phyloP scores from a whole-genome alignment of 2,888 invertebrate species.

The Elysia crispata region DNA sequence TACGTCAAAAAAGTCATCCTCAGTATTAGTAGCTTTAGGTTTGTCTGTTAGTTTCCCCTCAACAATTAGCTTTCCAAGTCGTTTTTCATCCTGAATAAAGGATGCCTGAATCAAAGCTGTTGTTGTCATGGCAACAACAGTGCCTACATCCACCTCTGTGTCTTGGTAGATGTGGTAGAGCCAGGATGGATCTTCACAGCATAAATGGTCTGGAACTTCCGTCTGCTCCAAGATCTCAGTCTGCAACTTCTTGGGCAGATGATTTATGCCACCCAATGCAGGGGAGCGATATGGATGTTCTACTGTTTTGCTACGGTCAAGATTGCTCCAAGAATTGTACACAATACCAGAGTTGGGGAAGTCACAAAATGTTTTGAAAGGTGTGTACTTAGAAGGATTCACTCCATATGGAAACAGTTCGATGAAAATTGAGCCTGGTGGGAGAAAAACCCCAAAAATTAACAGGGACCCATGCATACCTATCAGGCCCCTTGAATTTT shows the following conservation, averaged over 20 bases:
- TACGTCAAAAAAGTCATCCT: too few species aligned
- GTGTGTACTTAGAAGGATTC: slow-evolving; percentile 77
- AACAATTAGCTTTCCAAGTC: neutral
- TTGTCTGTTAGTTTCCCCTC: neutral
- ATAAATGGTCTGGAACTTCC: slow-evolving; percentile 77
- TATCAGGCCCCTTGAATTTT: slow-evolving; percentile 70
- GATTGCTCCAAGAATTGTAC: slow-evolving; percentile 78
- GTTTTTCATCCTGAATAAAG: neutral
- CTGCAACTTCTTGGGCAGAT: slow-evolving; percentile 73
- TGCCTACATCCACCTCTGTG: slow-evolving; percentile 75
- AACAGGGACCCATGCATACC: slow-evolving; percentile 79
- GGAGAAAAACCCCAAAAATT: slow-evolving; percentile 77
- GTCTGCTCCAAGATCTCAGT: slow-evolving; percentile 64
- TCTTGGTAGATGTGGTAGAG: slow-evolving; percentile 80
- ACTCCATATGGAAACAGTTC: slow-evolving; percentile 80
- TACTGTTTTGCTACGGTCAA: slow-evolving; percentile 66
- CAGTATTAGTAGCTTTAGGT: neutral
- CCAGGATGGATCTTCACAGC: slow-evolving; percentile 79
- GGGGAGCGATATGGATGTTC: slow-evolving; percentile 75
- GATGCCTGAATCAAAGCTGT: slow-evolving; percentile 49
- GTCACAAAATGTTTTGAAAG: slow-evolving; percentile 77
- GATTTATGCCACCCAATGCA: slow-evolving; percentile 77
- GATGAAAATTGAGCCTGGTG: slow-evolving; percentile 74
- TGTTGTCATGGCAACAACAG: slow-evolving; percentile 58
- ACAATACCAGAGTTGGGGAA: slow-evolving; percentile 71